Base-by-base conservation (phyloP, 1,140 invertebrate species). In the Chionoecetes opilio region DNA sequence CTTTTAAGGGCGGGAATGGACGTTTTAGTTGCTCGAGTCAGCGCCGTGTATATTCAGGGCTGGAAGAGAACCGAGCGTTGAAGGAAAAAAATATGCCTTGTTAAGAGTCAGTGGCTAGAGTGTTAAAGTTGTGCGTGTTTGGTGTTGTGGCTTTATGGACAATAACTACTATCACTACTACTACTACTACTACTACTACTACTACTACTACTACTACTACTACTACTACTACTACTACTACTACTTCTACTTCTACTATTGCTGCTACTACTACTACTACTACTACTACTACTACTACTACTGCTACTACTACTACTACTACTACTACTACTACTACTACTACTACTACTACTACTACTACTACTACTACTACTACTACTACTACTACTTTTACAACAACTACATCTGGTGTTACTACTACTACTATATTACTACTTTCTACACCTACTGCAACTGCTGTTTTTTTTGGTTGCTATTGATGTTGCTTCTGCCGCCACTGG, bases 271-370 rank as follows among this genome's bases (percentile, higher is more conserved):
- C 35, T 86, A 41, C 35, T 86, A 14, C 35, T 86, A 29, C 35
- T 86, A 86, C 35, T 86, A 86, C 35, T 86, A 86, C 35, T 86
- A 86, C 35, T 86, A 38, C 35, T 38, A 86, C 37, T 87, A 87
- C 37, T 87, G 34, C 85, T 87, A 87, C 37, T 87, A 87, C 37
- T 87, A 87, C 37, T 34, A 87, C 37, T 87, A 87, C 37, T 87
- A 87, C 37, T 87, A 87, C 37, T 38, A 87, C 37, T 87, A 87
- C 37, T 87, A 87, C 37, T 87, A 90, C 37, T 87, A 87, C 85
- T 87, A 87, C 37, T 87, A 87, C 37, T 87, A 87, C 37, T 87
- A 87, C 37, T 87, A 87, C 37, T 87, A 87, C 37, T 87, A 87
- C 37, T 87, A 87, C 37, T 87, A 87, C 37, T 87, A 90, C 41